These are phyloP conservation scores for Ivindomyrus marchei DNA, from an alignment of 2,113 vertebrate species.

Conservation along the genomic window DNA sequence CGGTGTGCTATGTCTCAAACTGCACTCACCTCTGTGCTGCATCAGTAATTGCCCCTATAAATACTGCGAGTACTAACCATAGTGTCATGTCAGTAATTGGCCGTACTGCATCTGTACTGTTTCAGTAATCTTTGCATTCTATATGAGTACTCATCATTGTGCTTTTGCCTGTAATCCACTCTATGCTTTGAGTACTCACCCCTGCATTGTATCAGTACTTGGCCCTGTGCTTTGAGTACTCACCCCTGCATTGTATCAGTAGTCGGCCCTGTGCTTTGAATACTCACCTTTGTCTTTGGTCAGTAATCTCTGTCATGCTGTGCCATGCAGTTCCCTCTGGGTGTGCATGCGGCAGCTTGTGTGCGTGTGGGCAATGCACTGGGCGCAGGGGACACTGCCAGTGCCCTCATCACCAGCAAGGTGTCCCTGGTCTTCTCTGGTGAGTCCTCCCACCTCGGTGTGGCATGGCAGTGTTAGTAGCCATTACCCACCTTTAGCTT, in stretches of 20 bases:
- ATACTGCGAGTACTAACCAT: not conserved
- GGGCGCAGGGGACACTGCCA: slow-evolving; percentile 64
- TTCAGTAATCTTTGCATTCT: not conserved
- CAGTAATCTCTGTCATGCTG: not conserved
- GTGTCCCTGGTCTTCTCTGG: slow-evolving; percentile 64
- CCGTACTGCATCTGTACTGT: not conserved
- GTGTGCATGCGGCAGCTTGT: slow-evolving; percentile 68
- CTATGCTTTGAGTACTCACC: not conserved
- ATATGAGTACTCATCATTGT: not conserved
- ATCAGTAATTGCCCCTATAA: not conserved
- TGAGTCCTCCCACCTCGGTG: slow-evolving; percentile 38
- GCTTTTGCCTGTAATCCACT: not conserved
- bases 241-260: not conserved
- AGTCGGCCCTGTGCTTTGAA: not conserved
- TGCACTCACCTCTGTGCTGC: not conserved
- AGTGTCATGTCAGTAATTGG: not conserved
- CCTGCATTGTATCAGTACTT: not conserved
- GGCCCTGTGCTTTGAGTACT: not conserved
- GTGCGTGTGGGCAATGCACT: slow-evolving; percentile 78
- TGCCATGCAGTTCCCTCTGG: slow-evolving; percentile 66
- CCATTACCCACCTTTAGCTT: not conserved
- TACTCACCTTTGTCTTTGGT: not conserved
- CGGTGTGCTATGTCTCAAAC: not conserved
- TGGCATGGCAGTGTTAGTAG: not conserved
- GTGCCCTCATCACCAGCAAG: slow-evolving; percentile 65